phyloP scores from a whole-genome alignment of 2,797 vertebrate genomes.

The Manis pentadactyla region DNA sequence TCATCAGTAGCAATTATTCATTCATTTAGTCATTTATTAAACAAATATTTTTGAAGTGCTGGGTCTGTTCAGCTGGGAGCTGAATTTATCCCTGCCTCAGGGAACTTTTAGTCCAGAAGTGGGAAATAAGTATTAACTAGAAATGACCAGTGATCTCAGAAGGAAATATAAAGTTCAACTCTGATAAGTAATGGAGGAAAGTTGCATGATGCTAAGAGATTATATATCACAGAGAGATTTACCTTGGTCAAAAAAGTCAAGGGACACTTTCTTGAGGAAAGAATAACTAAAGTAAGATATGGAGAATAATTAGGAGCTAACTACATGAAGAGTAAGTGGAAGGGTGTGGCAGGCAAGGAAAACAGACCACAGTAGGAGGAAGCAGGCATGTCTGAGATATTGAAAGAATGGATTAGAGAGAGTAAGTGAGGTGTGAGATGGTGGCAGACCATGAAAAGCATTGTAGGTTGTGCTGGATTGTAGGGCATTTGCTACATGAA shows the following conservation, averaged over 20 bases:
- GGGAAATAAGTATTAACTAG: background rate
- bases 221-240: background rate
- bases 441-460: background rate
- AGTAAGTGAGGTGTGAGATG: background rate
- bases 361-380: background rate
- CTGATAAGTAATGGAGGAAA: background rate
- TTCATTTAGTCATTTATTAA: background rate
- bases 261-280: background rate
- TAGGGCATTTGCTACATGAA: background rate
- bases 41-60: background rate
- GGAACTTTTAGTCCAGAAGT: background rate
- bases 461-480: background rate
- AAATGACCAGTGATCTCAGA: background rate
- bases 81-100: background rate
- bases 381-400: background rate
- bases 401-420: background rate
- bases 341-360: background rate
- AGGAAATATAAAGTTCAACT: background rate
- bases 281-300: background rate
- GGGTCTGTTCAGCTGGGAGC: background rate
- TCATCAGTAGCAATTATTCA: background rate
- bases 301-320: background rate
- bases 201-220: background rate
- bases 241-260: background rate
- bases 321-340: background rate